Evolutionary conservation across 1,140 invertebrate genomes (phyloP), one percentile per base, ranked within the genome.

Genomic region (Drosophila nigrodunni): DNA sequence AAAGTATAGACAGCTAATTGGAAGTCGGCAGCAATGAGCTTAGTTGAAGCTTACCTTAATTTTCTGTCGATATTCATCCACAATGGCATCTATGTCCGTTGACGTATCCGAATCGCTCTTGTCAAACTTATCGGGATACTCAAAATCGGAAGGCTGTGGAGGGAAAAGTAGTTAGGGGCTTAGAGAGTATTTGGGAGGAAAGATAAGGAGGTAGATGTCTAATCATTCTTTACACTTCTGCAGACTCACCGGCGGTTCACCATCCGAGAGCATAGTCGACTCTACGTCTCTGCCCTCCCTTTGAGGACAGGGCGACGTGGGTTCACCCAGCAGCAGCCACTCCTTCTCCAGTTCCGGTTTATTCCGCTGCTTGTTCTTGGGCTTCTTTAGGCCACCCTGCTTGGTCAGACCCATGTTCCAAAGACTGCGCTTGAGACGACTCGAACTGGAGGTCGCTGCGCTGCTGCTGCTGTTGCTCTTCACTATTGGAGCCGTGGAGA

Each of bases 21-120:
- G 37, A 7, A 0, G 10, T 9, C 35, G 39, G 3, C 3, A 7
- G 4, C 3, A 52, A n/a, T 7, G 5, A 2, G 41, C 7, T 5
- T 34, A 21, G 18, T 21, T 2, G 0, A 15, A 4, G 10, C 7
- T 15, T 25, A 91, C 90, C 74, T 92, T 92, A 15, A 92, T 80
- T 75, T 92, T 92, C 47, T 92, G 91, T 3, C 91, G 72, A 74
- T 92, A 92, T 44, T 92, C 92, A 74, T 92, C 92, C 2, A 92
- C 92, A 52, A 92, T 92, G 18, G 85, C 91, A 79, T 92, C 92
- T 41, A 92, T 92, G 55, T 92, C 92, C 10, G 92, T 92, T 3
- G 92, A 92, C 44, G 88, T 92, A 54, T 92, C 92, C n/a, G 92
- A 91, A 46, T 92, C 92, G 18, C 75, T 78, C 57, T 90, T 85